Conservation (phyloP, 92 coral and sea anemone species). For the Metridium senile region DNA sequence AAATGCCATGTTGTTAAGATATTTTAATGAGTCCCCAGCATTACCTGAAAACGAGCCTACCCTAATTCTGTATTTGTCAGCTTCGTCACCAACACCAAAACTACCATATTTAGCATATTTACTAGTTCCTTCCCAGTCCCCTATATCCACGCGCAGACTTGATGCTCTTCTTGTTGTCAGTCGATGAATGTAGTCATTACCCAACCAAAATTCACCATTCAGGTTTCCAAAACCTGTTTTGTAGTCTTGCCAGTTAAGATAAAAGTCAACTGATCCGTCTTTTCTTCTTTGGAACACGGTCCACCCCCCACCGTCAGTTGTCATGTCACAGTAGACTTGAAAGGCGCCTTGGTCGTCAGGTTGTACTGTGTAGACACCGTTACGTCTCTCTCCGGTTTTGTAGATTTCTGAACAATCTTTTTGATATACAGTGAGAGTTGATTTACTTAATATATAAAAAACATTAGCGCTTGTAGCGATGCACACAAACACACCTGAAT, state of each 20-base stretch:
- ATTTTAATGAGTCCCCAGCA: constrained; percentile 57
- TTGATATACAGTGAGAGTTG: not conserved
- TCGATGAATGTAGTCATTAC: constrained; percentile 54
- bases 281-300: constrained; percentile 66
- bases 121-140: constrained; percentile 42
- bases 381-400: constrained; percentile 9
- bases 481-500: constrained; percentile 38
- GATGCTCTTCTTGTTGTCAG: constrained; percentile 37
- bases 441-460: not conserved
- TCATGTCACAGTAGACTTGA: constrained; percentile 42
- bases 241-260: constrained; percentile 46
- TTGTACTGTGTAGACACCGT: constrained; percentile 18
- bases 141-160: constrained; percentile 50
- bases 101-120: constrained; percentile 52
- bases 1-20: constrained; percentile 45
- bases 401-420: constrained; percentile 16
- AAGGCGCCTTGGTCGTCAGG: constrained; percentile 25
- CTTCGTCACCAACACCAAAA: constrained; percentile 43
- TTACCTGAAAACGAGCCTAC: constrained; percentile 53
- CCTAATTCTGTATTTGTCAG: constrained; percentile 42
- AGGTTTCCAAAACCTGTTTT: constrained; percentile 65
- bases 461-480: constrained; percentile 32
- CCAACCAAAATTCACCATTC: constrained; percentile 66
- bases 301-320: constrained; percentile 48
- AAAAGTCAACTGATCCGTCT: constrained; percentile 53